phyloP scores from a whole-genome alignment of 2,888 invertebrate genomes.

The Lochmaea crataegi region DNA sequence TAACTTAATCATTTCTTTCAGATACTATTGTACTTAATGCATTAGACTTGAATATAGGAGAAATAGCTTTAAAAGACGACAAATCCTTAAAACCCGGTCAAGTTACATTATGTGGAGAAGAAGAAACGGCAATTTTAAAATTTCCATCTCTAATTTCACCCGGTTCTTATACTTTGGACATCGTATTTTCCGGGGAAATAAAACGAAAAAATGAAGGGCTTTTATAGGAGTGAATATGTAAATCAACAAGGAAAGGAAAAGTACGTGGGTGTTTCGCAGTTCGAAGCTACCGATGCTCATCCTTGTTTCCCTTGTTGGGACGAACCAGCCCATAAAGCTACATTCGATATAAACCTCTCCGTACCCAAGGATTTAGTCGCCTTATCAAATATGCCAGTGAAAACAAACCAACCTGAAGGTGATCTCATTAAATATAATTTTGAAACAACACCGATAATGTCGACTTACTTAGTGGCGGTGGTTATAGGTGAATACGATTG shows the following conservation, averaged over 20 bases:
- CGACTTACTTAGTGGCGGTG: slow-evolving; percentile 93
- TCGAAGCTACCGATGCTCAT: slow-evolving; percentile 90
- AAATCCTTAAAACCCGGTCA: slow-evolving; percentile 61
- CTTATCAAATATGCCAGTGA: slow-evolving; percentile 91
- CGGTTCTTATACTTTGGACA: slow-evolving; percentile 71
- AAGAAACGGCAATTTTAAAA: slow-evolving; percentile 77
- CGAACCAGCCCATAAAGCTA: slow-evolving; percentile 95
- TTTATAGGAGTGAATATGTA: slow-evolving; percentile 90
- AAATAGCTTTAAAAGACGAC: slow-evolving; percentile 70
- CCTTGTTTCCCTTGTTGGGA: slow-evolving; percentile 97
- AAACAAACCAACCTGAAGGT: slow-evolving; percentile 50
- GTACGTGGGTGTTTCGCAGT: slow-evolving; percentile 91
- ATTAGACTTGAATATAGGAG: slow-evolving; percentile 78
- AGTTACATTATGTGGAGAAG: slow-evolving; percentile 65
- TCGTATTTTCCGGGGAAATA: slow-evolving; percentile 86
- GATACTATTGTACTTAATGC: slow-evolving; percentile 81
- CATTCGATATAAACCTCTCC: slow-evolving; percentile 88
- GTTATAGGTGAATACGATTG: slow-evolving; percentile 96
- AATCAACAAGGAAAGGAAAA: slow-evolving; percentile 80
- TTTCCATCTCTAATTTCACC: slow-evolving; percentile 72
- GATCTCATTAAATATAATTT: slow-evolving; percentile 68
- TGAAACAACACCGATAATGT: slow-evolving; percentile 91
- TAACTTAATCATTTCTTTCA: too few relatives aligned
- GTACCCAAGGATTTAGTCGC: slow-evolving; percentile 84
- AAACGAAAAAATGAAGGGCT: slow-evolving; percentile 95